These are phyloP conservation scores for Coluber constrictor DNA, from an alignment of 2,797 vertebrate genomes.

Conservation along the genomic window DNA sequence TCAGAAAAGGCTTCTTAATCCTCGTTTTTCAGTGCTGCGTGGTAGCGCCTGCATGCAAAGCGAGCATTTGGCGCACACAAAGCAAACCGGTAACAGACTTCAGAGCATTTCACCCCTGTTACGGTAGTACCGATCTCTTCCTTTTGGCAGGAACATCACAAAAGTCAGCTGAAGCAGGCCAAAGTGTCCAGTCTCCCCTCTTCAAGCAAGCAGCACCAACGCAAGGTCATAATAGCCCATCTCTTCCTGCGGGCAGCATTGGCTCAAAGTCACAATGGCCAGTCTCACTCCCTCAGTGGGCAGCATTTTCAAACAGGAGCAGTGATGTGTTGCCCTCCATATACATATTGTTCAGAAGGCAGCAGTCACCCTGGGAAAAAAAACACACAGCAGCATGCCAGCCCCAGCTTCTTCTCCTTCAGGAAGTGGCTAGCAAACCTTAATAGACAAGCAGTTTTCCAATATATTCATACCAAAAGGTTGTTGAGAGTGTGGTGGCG, in stretches of 20 bases:
- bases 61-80: accelerated
- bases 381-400: neutral
- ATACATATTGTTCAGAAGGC: neutral
- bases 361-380: neutral
- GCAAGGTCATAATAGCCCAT: neutral
- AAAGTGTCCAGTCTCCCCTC: neutral
- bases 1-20: no score
- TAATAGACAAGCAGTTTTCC: no score
- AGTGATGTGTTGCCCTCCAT: neutral
- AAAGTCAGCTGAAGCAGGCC: neutral
- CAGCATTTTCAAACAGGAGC: neutral
- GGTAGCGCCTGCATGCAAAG: no score
- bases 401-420: neutral
- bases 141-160: neutral
- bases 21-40: no score
- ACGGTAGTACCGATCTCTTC: neutral
- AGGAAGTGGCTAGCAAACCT: neutral
- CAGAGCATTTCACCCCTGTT: no score
- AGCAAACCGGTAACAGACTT: no score
- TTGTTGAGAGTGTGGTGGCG: no score
- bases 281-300: neutral
- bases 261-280: neutral
- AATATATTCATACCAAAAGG: neutral
- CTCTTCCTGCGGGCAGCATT: neutral
- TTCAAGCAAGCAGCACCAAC: neutral